Conservation (phyloP, 2,888 invertebrate genomes). For the Ormia ochracea region DNA sequence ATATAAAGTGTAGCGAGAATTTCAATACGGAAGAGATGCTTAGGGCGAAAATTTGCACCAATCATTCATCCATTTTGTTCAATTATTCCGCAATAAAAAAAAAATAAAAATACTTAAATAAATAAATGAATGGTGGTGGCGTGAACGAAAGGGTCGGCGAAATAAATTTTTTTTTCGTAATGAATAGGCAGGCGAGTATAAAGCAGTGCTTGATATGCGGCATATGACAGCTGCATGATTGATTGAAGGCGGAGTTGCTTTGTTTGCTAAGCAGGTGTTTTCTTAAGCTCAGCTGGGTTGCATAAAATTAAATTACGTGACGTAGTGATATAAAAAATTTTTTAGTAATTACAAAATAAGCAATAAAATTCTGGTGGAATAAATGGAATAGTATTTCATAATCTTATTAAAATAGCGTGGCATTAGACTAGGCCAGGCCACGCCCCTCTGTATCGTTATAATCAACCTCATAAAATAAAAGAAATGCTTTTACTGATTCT, state of each 20-base stretch:
- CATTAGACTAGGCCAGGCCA: too few species aligned
- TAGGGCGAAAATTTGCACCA: slow-evolving; percentile 34
- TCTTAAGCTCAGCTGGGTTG: neutral
- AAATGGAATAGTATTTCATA: neutral
- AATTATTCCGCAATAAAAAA: neutral
- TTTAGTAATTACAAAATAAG: slow-evolving; percentile 1
- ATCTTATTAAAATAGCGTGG: too few species aligned
- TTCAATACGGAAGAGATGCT: slow-evolving; percentile 63
- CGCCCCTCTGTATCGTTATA: too few species aligned
- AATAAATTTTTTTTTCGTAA: too few species aligned
- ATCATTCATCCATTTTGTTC: slow-evolving; percentile 1
- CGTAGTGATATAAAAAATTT: slow-evolving; percentile 39
- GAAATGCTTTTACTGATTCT: too few species aligned
- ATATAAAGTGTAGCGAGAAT: slow-evolving; percentile 56
- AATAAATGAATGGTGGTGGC: neutral
- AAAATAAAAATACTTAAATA: neutral
- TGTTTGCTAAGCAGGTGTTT: neutral
- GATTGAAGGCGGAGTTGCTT: neutral
- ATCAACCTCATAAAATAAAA: too few species aligned
- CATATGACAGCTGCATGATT: neutral
- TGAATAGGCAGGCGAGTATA: too few species aligned
- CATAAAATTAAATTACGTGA: slow-evolving; percentile 50
- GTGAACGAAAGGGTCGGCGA: neutral
- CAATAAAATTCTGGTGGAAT: neutral
- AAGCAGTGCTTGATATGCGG: neutral